Evolutionary conservation across 1,140 invertebrate species (phyloP).

Genomic region (Chelonus insularis): DNA sequence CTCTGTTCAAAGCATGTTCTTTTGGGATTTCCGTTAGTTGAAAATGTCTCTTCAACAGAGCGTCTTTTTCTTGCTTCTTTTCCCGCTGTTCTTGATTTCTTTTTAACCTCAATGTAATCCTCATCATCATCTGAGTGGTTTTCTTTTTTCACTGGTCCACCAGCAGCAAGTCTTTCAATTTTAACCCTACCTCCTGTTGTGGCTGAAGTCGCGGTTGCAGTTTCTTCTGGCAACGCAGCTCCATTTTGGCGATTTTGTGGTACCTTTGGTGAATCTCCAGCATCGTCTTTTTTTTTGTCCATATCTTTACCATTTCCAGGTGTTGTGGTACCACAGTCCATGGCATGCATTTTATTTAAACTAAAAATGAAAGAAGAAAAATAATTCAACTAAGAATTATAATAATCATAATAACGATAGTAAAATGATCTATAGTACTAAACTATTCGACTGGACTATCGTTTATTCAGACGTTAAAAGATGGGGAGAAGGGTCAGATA

Average conservation of each 20-base stretch:
- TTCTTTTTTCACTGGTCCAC: constrained; percentile 42
- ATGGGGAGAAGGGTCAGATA: neutral
- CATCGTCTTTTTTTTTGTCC: constrained; percentile 46
- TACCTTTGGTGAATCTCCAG: constrained; percentile 46
- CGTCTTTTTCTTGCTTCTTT: constrained; percentile 41
- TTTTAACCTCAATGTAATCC: constrained; percentile 17
- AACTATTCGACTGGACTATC: neutral
- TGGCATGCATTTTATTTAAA: constrained; percentile 57
- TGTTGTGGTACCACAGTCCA: constrained; percentile 42
- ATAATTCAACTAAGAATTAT: constrained; percentile 11
- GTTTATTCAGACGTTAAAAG: too few relatives aligned
- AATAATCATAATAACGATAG: neutral
- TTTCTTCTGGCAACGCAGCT: constrained; percentile 52
- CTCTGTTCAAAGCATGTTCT: constrained; percentile 48
- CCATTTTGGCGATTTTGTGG: constrained; percentile 56
- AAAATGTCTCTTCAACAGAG: constrained; percentile 37
- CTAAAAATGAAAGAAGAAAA: constrained; percentile 39
- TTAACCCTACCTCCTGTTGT: constrained; percentile 6
- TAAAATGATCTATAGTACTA: too few relatives aligned
- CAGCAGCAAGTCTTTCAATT: constrained; percentile 13
- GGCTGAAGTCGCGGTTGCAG: constrained; percentile 39
- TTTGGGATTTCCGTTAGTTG: constrained; percentile 45
- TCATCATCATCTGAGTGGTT: constrained; percentile 29
- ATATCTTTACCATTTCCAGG: constrained; percentile 34
- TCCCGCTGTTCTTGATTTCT: constrained; percentile 29